These are phyloP conservation scores for Auanema sp. DNA, from an alignment of 2,888 invertebrate species.

Conservation along the genomic window DNA sequence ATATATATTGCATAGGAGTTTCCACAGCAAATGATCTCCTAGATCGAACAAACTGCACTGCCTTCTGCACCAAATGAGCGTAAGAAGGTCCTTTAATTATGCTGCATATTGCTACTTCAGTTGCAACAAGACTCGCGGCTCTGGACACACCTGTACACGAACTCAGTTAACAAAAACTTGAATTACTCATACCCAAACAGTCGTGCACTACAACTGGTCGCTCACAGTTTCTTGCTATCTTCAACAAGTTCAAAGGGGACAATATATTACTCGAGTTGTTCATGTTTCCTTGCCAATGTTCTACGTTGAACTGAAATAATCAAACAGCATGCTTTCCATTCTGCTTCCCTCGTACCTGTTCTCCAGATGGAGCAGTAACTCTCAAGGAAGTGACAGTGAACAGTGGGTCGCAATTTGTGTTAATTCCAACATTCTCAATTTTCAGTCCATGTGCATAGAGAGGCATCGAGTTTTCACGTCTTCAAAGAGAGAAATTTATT, in stretches of 20 bases:
- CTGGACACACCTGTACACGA: conserved; percentile 42
- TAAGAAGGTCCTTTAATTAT: conserved; percentile 55
- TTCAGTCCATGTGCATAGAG: conserved; percentile 24
- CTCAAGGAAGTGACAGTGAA: conserved; percentile 53
- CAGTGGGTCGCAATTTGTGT: conserved; percentile 44
- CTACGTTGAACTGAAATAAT: conserved; percentile 50
- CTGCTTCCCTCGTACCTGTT: conserved; percentile 42
- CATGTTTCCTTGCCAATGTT: conserved; percentile 61
- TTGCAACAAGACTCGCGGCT: conserved; percentile 55
- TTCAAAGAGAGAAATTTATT: background rate
- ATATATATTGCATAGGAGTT: conserved; percentile 59
- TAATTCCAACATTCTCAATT: conserved; percentile 39
- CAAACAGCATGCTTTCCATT: background rate
- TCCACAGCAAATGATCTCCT: conserved; percentile 57
- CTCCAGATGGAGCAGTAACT: conserved; percentile 46
- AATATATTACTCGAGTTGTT: conserved; percentile 58
- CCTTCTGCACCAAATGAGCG: conserved; percentile 55
- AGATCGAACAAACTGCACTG: conserved; percentile 57
- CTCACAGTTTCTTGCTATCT: conserved; percentile 49
- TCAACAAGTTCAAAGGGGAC: conserved; percentile 47
- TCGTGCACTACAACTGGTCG: conserved; percentile 57
- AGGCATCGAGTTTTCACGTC: conserved; percentile 9
- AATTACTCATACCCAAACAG: conserved; percentile 32
- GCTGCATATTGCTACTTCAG: conserved; percentile 56
- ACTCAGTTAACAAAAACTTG: background rate